These are phyloP conservation scores for Drosophila crucigera DNA, from an alignment of 2,888 invertebrate species.

Conservation along the genomic window DNA sequence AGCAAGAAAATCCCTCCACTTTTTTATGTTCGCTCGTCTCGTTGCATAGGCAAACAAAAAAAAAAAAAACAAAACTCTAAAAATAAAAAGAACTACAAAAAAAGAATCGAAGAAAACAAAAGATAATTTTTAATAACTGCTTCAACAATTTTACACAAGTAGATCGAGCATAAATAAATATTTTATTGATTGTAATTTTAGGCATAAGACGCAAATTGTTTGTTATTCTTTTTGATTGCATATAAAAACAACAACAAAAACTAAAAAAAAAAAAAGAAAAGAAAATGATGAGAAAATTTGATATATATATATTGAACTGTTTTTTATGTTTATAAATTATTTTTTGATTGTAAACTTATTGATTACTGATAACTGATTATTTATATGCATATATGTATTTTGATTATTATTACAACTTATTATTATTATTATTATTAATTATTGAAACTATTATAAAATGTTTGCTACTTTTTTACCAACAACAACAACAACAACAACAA, in stretches of 20 bases:
- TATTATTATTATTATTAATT: conserved; percentile 50
- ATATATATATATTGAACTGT: conserved; percentile 72
- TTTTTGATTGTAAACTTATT: conserved; percentile 74
- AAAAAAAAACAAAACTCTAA: conserved; percentile 5
- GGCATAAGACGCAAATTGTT: conserved; percentile 69
- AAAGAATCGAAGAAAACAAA: conserved; percentile 18
- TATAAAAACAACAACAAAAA: conserved; percentile 29
- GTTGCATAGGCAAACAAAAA: conserved; percentile 31
- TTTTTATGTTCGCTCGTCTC: conserved; percentile 56
- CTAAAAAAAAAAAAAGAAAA: conserved; percentile 12
- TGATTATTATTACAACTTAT: conserved; percentile 52
- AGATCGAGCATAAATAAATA: conserved; percentile 55
- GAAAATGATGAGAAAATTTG: conserved; percentile 26
- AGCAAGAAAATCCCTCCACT: conserved; percentile 53
- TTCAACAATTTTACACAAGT: conserved; percentile 34
- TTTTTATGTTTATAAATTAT: conserved; percentile 80
- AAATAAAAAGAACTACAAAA: conserved; percentile 15
- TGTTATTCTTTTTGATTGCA: conserved; percentile 70
- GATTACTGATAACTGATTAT: conserved; percentile 78
- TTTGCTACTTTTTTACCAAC: conserved; percentile 68
- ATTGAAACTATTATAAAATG: conserved; percentile 58
- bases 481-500: conserved; percentile 25
- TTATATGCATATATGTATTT: conserved; percentile 64
- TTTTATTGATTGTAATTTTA: conserved; percentile 62
- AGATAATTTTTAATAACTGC: conserved; percentile 33